Conservation (phyloP, 2,888 invertebrate genomes). For the Leucania comma region DNA sequence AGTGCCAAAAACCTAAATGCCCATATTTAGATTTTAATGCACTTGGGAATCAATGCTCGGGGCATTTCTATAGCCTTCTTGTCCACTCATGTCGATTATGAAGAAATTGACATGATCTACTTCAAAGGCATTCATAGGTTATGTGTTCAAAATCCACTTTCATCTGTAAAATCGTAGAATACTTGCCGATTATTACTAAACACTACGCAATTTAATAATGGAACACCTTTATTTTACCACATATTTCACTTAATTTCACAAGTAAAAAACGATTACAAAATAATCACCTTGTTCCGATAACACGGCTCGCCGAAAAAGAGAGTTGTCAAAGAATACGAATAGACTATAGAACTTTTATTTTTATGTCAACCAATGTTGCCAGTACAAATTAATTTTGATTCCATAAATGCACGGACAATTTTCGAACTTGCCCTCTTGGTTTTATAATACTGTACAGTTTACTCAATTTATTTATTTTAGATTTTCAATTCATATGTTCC, state of each 20-base stretch:
- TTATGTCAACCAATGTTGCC: constrained; percentile 18
- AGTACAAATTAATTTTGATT: neutral
- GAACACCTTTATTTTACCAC: constrained; percentile 25
- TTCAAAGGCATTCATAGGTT: constrained; percentile 76
- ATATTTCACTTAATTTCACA: constrained; percentile 60
- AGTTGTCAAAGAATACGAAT: constrained; percentile 38
- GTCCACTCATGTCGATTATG: constrained; percentile 77
- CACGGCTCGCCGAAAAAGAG: constrained; percentile 78
- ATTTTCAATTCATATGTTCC: too few relatives aligned
- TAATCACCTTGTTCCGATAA: constrained; percentile 77
- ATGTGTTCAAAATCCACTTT: constrained; percentile 70
- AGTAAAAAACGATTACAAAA: constrained; percentile 24
- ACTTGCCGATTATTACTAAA: constrained; percentile 30
- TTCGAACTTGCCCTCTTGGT: too few relatives aligned
- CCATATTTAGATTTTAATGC: constrained; percentile 63
- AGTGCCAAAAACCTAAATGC: constrained; percentile 68
- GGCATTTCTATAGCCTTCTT: constrained; percentile 79
- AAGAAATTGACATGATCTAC: constrained; percentile 78
- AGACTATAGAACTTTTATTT: constrained; percentile 1
- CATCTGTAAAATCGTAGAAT: constrained; percentile 65
- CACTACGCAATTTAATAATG: neutral
- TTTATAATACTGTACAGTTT: too few relatives aligned
- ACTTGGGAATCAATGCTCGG: constrained; percentile 78
- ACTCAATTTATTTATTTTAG: too few relatives aligned
- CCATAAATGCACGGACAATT: neutral